Evolutionary conservation across 2,888 invertebrate species (phyloP), one percentile per base, ranked within the genome.

Genomic region (Alitta virens): DNA sequence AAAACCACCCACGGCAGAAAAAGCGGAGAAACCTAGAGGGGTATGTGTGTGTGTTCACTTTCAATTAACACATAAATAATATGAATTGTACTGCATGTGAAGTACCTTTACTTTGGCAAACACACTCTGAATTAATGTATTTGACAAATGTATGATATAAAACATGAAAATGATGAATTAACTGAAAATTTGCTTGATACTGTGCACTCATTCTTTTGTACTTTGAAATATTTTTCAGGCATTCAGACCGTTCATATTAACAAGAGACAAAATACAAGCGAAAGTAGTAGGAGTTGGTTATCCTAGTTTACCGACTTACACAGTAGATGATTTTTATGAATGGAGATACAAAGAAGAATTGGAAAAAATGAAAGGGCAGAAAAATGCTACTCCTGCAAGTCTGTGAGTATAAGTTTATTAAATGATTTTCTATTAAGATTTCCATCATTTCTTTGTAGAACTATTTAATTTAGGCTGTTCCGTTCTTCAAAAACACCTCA

Each of bases 281-380:
- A 88, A 91, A 53, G 91, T 98, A 14, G 95, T 87, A 83, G 99
- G 98, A 0, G 86, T 90, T 42, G 98, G 98, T 0, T 99, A 99
- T 85, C 98, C 98, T 0, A 89, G 93, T 71, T 80, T 96, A 60
- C 96, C 98, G 1, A 88, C 92, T 1, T 86, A 94, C 86, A 94
- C 95, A 0, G 91, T 99, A 0, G 90, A 94, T 75, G 97, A 99
- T 84, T 96, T 96, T 85, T 97, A 94, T 80, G 91, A 95, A 62
- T 88, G 94, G 78, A 38, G 38, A 46, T 46, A 46, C 46, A 46
- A 46, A 21, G 46, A 46, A 78, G 78, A 62, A 71, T 81, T 1
- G 70, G 71, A 23, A 74, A 74, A 26, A 80, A 80, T 26, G 24
- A 62, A 7, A 27, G 72, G n/a, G 69, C 70, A 33, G 49, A 43